Evolutionary conservation across 2,113 vertebrate species (phyloP), one percentile per base, ranked within the genome.

Genomic region (Butorides virescens): DNA sequence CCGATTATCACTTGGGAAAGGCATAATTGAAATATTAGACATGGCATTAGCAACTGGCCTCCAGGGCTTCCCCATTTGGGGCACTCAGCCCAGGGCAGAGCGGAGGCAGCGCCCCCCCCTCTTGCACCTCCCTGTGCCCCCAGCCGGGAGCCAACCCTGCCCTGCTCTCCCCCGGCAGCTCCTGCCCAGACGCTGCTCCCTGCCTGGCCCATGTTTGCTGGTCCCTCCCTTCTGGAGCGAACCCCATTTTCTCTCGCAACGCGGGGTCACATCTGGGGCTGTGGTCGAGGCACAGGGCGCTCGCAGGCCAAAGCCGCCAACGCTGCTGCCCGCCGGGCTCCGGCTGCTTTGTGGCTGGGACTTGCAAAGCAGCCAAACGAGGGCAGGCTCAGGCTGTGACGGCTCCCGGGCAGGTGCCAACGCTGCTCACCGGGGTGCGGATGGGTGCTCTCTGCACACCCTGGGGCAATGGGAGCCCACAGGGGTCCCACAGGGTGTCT

Each of bases 281-380:
- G 73, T 32, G 63, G 37, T 50, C 2, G 2, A 10, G 49, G n/a
- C 49, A 37, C 15, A 11, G 39, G 50, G 32, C 3, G 3, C 49
- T 27, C 3, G 1, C 21, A 23, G 36, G 32, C 36, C 36, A 47
- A 42, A 32, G 67, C 52, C n/a, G 6, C 68, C 50, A 50, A 5
- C 0, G 5, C 36, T 0, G 2, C 27, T 3, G 5, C 61, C 32
- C 1, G 0, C 30, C 1, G 0, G n/a, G 30, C 62, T 67, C 50
- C 0, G 0, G 50, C 37, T 37, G 32, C 36, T 29, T 34, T 39
- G 71, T 44, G 80, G 30, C 37, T 72, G 72, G 47, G 56, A 52
- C 26, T 12, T 82, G 66, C n/a, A 36, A 59, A 80, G 68, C 80
- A 62, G 83, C 37, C 75, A 67, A 32, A n/a, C 0, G 26, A 21